Percentiles rank a stretch among this genome's conserved stretches.
Evolutionary conservation across 1,140 invertebrate genomes (phyloP).

Genomic region (Drosophila paulistorum): DNA sequence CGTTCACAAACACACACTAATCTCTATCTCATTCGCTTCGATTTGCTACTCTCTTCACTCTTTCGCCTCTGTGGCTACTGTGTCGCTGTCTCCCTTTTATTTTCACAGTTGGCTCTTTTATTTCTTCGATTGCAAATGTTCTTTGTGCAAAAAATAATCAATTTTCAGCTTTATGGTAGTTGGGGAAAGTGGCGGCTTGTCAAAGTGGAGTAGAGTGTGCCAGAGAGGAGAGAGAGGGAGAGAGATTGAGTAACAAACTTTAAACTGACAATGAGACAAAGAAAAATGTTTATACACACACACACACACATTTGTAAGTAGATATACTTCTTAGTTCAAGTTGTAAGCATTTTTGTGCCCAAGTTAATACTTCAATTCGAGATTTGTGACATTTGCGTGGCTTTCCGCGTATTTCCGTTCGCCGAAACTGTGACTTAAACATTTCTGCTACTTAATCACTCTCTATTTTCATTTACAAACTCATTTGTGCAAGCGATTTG

Average conservation of each 20-base stretch:
- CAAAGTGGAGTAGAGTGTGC: background rate
- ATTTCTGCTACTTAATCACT: too few relatives aligned
- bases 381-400: too few relatives aligned
- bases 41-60: background rate
- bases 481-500: slow-evolving; percentile 1
- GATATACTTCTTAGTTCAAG: background rate
- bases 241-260: background rate
- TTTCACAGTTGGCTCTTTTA: slow-evolving; percentile 7
- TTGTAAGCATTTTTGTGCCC: too few relatives aligned
- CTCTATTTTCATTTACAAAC: background rate
- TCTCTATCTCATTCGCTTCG: background rate
- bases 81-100: slow-evolving; percentile 8
- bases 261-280: background rate
- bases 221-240: background rate
- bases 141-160: slow-evolving; percentile 13
- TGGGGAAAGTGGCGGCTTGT: slow-evolving; percentile 1
- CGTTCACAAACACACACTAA: slow-evolving; percentile 12
- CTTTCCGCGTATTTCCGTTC: too few relatives aligned
- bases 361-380: too few relatives aligned
- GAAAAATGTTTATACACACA: background rate
- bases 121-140: slow-evolving; percentile 7
- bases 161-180: slow-evolving; percentile 14
- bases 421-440: too few relatives aligned
- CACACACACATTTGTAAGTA: background rate
- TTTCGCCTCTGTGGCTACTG: background rate